Evolutionary conservation across 2,113 vertebrate species (phyloP), one percentile per base, ranked within the genome.

Genomic region (Zosterops pallidus): DNA sequence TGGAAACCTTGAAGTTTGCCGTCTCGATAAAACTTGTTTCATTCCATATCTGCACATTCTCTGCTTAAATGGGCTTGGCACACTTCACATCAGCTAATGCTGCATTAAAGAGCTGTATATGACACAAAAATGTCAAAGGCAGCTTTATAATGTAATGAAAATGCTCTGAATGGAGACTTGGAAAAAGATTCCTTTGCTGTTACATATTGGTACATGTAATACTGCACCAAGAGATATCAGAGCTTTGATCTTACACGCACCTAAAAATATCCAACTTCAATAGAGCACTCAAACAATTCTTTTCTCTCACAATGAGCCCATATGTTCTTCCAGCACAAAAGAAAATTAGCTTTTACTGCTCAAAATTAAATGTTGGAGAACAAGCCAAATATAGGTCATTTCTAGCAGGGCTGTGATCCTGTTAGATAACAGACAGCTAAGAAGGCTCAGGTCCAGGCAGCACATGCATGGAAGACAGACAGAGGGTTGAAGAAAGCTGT

Each of bases 161-260:
- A 97, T 86, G 89, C 90, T 80, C 89, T 84, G 87, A 97, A 95
- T 94, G 85, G 93, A 96, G 96, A 84, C 74, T 67, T 67, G 89
- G 95, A 86, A 91, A 97, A 97, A 96, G 82, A 91, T 74, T 96
- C 71, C 31, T 94, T 92, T 95, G 76, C 90, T 78, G 42, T 83
- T 96, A 86, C 82, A 74, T 95, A 90, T 83, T 86, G 64, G 80
- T 95, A 94, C 87, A 84, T 94, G 86, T 95, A 95, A 97, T 93
- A 96, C 93, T 96, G 94, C 94, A 95, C 91, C 96, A 95, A 96
- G 86, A 96, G 94, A 95, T 96, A 97, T 95, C 96, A 96, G 92
- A 95, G 91, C 94, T 94, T 91, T 97, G 97, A 87, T 92, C 89
- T 94, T 80, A 85, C 91, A 96, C 0, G 5, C 86, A 88, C 94